These are phyloP conservation scores for Lithobates sylvaticus DNA, from an alignment of 2,797 vertebrate species.

Conservation along the genomic window DNA sequence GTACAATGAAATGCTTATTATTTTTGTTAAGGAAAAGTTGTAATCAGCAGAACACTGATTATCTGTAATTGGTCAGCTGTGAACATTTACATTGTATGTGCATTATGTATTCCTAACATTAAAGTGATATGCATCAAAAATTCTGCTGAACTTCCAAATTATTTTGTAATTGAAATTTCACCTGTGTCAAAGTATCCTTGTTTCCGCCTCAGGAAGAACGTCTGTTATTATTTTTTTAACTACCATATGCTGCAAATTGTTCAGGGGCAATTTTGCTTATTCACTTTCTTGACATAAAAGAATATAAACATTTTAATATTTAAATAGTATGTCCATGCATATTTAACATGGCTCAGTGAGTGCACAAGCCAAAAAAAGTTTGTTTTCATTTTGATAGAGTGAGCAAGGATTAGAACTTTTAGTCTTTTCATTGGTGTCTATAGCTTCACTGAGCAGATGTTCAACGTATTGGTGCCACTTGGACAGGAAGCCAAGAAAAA, in stretches of 20 bases:
- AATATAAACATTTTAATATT: no score
- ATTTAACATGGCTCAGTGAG: no score
- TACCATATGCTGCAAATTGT: slow-evolving; percentile 12
- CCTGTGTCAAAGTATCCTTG: slow-evolving; percentile 24
- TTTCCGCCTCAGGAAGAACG: neutral
- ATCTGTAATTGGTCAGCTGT: slow-evolving; percentile 52
- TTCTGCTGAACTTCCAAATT: slow-evolving; percentile 17
- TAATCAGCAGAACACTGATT: slow-evolving; percentile 28
- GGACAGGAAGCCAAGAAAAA: no score
- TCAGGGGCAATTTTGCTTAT: neutral
- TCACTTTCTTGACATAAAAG: no score
- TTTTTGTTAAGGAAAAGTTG: slow-evolving; percentile 30
- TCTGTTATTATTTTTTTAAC: neutral
- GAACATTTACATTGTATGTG: slow-evolving; percentile 12
- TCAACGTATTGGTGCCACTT: no score
- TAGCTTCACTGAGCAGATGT: no score
- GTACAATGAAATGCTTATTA: slow-evolving; percentile 29
- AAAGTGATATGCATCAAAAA: slow-evolving; percentile 6
- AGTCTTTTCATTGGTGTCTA: no score
- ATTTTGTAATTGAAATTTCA: neutral
- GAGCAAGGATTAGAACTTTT: no score
- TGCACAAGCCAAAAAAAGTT: no score
- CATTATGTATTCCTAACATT: neutral
- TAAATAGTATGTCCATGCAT: no score
- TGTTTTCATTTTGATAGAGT: no score